phyloP scores from a whole-genome alignment of 2,797 vertebrate species.

The Champsocephalus gunnari region DNA sequence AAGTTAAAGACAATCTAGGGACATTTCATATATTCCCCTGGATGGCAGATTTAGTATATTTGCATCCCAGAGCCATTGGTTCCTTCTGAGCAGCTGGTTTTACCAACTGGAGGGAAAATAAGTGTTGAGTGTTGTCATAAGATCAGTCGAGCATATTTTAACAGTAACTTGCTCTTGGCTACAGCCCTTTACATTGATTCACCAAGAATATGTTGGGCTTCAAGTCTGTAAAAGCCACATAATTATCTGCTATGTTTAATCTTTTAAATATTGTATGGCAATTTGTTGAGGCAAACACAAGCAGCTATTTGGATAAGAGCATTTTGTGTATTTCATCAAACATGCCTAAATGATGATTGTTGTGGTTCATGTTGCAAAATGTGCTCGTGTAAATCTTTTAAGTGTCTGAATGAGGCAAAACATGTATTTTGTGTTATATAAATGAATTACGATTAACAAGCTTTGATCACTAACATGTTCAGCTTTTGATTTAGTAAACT shows the following conservation, averaged over 20 bases:
- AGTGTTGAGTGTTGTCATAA: neutral
- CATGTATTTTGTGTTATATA: neutral
- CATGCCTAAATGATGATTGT: neutral
- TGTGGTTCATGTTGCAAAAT: neutral
- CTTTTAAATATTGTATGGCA: neutral
- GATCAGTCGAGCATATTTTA: conserved; percentile 1
- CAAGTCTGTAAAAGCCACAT: neutral
- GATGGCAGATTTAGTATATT: conserved; percentile 13
- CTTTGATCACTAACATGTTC: neutral
- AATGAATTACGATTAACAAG: neutral
- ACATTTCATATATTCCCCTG: conserved; percentile 25
- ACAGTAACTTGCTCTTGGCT: neutral
- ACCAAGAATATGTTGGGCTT: neutral
- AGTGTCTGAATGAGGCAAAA: conserved; percentile 3
- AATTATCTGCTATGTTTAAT: neutral
- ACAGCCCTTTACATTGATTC: neutral
- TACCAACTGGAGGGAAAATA: conserved; percentile 6
- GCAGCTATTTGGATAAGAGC: neutral
- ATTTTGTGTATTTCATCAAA: conserved; percentile 2
- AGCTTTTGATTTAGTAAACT: neutral
- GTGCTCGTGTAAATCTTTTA: neutral
- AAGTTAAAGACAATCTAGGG: conserved; percentile 16
- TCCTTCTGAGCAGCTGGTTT: conserved; percentile 14
- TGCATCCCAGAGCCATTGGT: neutral
- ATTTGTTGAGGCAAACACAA: neutral